Evolutionary conservation across 2,888 invertebrate species (phyloP), one percentile per base, ranked within the genome.

Genomic region (Ferrisia virgata): DNA sequence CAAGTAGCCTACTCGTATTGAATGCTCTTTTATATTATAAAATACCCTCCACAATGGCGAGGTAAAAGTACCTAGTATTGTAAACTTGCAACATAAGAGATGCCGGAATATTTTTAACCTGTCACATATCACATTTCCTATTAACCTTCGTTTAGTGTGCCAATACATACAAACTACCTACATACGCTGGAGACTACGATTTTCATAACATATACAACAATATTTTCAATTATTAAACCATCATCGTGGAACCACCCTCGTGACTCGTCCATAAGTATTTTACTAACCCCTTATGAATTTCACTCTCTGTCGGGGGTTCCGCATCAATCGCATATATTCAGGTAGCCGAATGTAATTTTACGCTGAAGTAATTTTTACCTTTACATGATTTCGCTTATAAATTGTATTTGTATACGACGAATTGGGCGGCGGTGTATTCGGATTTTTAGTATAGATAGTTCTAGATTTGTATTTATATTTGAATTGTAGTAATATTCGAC

Each of bases 331-430:
- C 58, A 18, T 28, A 28, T 64, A 53, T 80, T 81, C 81, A 81
- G 81, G 81, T 81, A 81, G 81, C 81, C 64, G 64, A 81, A 64
- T 47, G 53, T 78, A 84, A 84, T 84, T 84, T 84, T 84, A 84
- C 84, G 84, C 31, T 84, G 47, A 76, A 84, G 53, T 78, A 78
- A 84, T 78, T 84, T 76, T 39, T 47, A 43, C 22, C 9, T 53
- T n/a, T n/a, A n/a, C n/a, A 81, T 81, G 36, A 81, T 81, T 81
- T 64, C 18, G 47, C 47, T 47, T 47, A 47, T 40, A 40, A 40
- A n/a, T n/a, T n/a, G n/a, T n/a, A n/a, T n/a, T 40, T 40, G 40
- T 9, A 40, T 11, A 40, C 2, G 47, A 31, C 25, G 39, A 47
- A 33, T 58, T n/a, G n/a, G n/a, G n/a, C 18, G 47, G 53, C 53